Conservation (phyloP, 2,888 invertebrate genomes). For the Pterobdella sp. region DNA sequence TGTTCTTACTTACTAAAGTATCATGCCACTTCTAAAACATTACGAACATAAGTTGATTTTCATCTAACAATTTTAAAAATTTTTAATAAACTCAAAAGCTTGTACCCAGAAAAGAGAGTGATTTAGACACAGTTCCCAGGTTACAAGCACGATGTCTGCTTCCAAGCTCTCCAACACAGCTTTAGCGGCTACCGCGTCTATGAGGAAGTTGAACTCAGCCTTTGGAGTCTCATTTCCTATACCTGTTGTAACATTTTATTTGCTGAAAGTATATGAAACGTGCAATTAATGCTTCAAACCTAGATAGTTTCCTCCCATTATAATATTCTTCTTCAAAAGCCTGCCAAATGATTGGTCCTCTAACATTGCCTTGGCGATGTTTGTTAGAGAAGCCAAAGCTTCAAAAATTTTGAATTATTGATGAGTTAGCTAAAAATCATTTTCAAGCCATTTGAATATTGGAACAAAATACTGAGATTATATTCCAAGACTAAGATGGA, state of each 20-base stretch:
- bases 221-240: constrained; percentile 49
- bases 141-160: constrained; percentile 54
- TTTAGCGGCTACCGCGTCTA: constrained; percentile 69
- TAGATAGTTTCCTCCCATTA: constrained; percentile 35
- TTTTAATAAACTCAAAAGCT: too few relatives aligned
- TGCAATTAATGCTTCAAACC: background rate
- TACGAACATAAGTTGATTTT: too few relatives aligned
- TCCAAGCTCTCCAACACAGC: constrained; percentile 58
- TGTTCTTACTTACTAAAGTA: background rate
- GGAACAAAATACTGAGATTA: too few relatives aligned
- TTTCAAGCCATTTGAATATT: too few relatives aligned
- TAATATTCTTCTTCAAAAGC: constrained; percentile 27
- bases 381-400: constrained; percentile 34
- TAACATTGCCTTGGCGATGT: constrained; percentile 32
- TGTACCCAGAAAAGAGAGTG: constrained; percentile 32
- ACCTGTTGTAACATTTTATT: constrained; percentile 36
- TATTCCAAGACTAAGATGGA: too few relatives aligned
- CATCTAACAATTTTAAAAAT: too few relatives aligned
- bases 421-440: too few relatives aligned
- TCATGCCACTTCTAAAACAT: constrained; percentile 18
- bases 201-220: constrained; percentile 70
- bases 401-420: too few relatives aligned
- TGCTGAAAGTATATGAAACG: background rate
- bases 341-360: constrained; percentile 30
- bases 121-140: constrained; percentile 60